Evolutionary conservation across 1,140 invertebrate genomes (phyloP), one percentile per base, ranked within the genome.

Genomic region (Calephelis nemesis): DNA sequence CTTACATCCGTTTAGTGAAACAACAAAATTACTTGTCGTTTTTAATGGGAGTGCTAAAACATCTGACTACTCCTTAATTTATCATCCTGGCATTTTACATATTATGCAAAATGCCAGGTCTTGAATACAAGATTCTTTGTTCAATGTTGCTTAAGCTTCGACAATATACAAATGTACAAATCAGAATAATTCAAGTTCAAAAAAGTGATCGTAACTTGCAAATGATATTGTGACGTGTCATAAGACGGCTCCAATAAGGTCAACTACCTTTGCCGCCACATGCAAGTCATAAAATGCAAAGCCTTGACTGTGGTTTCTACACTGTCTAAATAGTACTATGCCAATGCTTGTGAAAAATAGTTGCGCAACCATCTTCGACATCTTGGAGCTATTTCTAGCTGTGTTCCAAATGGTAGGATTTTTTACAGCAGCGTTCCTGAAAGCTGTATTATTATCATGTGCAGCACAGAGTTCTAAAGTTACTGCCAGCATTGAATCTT

Each of bases 381-480:
- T 19, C 15, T 19, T 19, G 15, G 66, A 62, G 54, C 15, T 19
- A 19, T 19, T 15, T 9, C 48, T 67, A 2, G 60, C 66, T 5
- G 30, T 48, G 9, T 62, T 62, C 10, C 66, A 68, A 49, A 62
- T 68, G 11, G 48, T 39, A 45, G 11, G 13, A 63, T 54, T 54
- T 15, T 69, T 63, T 11, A 58, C 65, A 5, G 42, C 65, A 47
- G 45, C 45, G 5, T 60, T 39, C 45, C 8, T 58, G 7, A 60
- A 67, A 67, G 50, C 52, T 47, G 65, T 42, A 9, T 60, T 54
- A 60, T 19, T 60, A 47, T 19, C 42, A 58, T 60, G 52, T 39
- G 65, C 52, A n/a, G 15, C 65, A 30, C 13, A 60, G 60, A 19
- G 45, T 67, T 67, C 48, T n/a, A 67, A 67, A 60, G 54, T 60